Percentiles rank a stretch among this genome's conserved stretches.
phyloP scores from a whole-genome alignment of 2,888 invertebrate genomes.

The Lypha dubia region DNA sequence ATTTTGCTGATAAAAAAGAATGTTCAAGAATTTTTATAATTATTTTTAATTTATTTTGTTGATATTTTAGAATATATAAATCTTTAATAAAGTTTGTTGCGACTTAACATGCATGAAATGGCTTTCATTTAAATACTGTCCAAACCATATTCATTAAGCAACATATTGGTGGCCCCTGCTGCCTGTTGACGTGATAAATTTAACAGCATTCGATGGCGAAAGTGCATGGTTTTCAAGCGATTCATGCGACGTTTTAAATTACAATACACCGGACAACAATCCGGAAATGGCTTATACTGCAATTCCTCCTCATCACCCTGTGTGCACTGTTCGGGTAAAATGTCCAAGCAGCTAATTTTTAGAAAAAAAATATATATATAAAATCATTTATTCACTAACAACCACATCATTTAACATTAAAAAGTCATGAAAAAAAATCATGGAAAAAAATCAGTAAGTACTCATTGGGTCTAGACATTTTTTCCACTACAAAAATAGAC shows the following conservation, averaged over 20 bases:
- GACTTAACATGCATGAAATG: not conserved
- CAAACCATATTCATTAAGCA: slow-evolving; percentile 79
- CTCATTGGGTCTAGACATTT: slow-evolving; percentile 82
- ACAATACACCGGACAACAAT: slow-evolving; percentile 82
- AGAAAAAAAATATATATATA: slow-evolving; percentile 37
- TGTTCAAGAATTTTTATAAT: not conserved
- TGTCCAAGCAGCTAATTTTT: slow-evolving; percentile 79
- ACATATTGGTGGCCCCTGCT: slow-evolving; percentile 71
- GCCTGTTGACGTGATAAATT: slow-evolving; percentile 77
- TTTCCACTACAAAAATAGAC: slow-evolving; percentile 83
- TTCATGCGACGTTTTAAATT: slow-evolving; percentile 82
- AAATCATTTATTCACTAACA: slow-evolving; percentile 1
- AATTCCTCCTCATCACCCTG: slow-evolving; percentile 82
- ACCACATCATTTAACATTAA: not conserved
- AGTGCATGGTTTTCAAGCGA: slow-evolving; percentile 81
- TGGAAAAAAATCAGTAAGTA: slow-evolving; percentile 75
- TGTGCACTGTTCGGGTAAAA: slow-evolving; percentile 81
- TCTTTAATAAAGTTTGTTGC: no score
- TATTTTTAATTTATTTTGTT: not conserved
- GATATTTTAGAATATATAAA: not conserved
- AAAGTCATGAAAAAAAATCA: not conserved
- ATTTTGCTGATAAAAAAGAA: not conserved
- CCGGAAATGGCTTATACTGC: slow-evolving; percentile 82
- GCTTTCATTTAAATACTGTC: slow-evolving; percentile 73
- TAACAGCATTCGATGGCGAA: slow-evolving; percentile 80